These are phyloP conservation scores for Troides oblongomaculatus DNA, from an alignment of 2,888 invertebrate species.

Conservation along the genomic window DNA sequence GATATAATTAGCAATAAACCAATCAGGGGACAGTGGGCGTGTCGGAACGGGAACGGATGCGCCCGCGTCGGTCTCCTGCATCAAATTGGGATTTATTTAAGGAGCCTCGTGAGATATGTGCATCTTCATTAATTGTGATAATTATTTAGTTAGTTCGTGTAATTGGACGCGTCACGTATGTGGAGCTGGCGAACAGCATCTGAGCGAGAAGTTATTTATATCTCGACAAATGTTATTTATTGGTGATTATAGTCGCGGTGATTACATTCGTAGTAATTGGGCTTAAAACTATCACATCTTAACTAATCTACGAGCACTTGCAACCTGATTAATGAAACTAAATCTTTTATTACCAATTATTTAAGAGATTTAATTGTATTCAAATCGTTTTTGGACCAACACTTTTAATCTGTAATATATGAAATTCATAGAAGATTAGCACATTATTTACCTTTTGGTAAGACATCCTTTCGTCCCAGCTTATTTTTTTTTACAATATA, in stretches of 20 bases:
- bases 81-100: constrained; percentile 72
- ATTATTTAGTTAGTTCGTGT: constrained; percentile 75
- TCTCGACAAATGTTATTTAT: constrained; percentile 22
- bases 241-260: constrained; percentile 36
- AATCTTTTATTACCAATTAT: neutral
- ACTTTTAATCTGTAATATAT: too few species aligned
- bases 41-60: constrained; percentile 45
- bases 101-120: constrained; percentile 63
- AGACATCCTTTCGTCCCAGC: too few species aligned
- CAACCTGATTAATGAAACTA: constrained; percentile 22
- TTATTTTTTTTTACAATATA: too few species aligned
- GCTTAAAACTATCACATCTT: constrained; percentile 32
- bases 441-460: too few species aligned
- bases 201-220: constrained; percentile 37
- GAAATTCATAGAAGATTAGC: too few species aligned
- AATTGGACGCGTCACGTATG: constrained; percentile 67
- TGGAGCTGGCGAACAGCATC: constrained; percentile 46
- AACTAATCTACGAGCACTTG: constrained; percentile 30
- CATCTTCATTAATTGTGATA: constrained; percentile 75
- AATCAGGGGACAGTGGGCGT: constrained; percentile 66
- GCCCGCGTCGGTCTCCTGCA: constrained; percentile 53
- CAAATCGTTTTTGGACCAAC: too few species aligned
- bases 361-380: too few species aligned
- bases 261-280: constrained; percentile 32
- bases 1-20: constrained; percentile 75